Base-by-base conservation (phyloP, 2,797 vertebrate species). In the Bradypodion pumilum region DNA sequence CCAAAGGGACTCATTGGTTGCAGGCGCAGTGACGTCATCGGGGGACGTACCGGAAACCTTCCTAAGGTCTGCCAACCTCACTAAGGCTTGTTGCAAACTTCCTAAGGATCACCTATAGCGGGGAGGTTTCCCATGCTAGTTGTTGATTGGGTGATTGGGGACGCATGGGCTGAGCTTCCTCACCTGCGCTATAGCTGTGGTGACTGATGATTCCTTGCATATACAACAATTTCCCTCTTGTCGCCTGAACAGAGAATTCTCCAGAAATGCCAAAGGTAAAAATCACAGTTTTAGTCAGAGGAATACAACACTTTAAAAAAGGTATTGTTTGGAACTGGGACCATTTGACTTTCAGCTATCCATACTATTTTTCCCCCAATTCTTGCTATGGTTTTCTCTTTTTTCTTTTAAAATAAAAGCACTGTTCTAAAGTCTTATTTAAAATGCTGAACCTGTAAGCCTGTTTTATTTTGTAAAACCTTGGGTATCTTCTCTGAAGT, bases 171-270 rank as follows among this genome's bases (percentile, higher is more conserved):
- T n/a, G n/a, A n/a, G n/a, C n/a, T n/a, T n/a, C n/a, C n/a, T n/a
- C n/a, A n/a, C n/a, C n/a, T n/a, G n/a, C n/a, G n/a, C n/a, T n/a
- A n/a, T n/a, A n/a, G n/a, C n/a, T n/a, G n/a, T n/a, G n/a, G n/a
- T n/a, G n/a, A n/a, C n/a, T n/a, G n/a, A n/a, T n/a, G n/a, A n/a
- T n/a, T n/a, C n/a, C n/a, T n/a, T n/a, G n/a, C n/a, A n/a, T n/a
- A n/a, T n/a, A n/a, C n/a, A n/a, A n/a, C n/a, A n/a, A n/a, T n/a
- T 86, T 79, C 86, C 83, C 70, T 74, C 62, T 15, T 85, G 70
- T 85, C 75, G 72, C 10, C 75, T 68, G 44, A 87, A 19, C 10
- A 80, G 16, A 87, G 7, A 2, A 27, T 35, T 89, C 46, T 46
- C 49, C 19, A 63, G 27, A 46, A 75, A 16, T 75, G 19, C 8